Base-by-base conservation (phyloP, 1,140 invertebrate genomes). In the Monochamus saltuarius region DNA sequence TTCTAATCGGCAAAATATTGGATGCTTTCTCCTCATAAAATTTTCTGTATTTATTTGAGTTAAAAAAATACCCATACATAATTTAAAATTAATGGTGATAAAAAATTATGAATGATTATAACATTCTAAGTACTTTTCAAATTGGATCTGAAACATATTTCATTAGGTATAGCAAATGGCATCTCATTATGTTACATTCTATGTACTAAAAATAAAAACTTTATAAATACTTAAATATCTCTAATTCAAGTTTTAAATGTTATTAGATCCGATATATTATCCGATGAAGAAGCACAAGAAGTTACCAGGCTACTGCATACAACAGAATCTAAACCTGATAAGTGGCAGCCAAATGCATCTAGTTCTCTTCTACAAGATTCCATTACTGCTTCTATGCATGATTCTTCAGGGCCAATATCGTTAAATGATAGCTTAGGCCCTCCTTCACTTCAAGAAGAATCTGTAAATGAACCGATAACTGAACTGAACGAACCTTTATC, bases 281-380 rank as follows among this genome's bases (percentile, higher is more conserved):
- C 89, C 42, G 90, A 93, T 73, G 90, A 93, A 79, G 90, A 92
- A 79, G 89, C 90, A 52, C 88, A 90, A 75, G 89, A 92, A 83
- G 89, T 92, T 62, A 87, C 87, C 64, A 85, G 87, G 71, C 82
- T 92, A 71, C 70, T 92, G 61, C 87, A 88, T 58, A 85, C 87
- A 45, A 78, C 77, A 58, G 70, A 81, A 37, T 35, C 42, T 11
- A 78, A 78, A 62, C 69, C 74, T 22, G 69, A 77, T 51, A 79
- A 79, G 61, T 82, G 83, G 61, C 82, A 82, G 54, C 72, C 75
- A 50, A 77, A 78, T 53, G 77, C 78, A 40, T 76, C 79, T n/a
- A 83, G 77, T 68, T 78, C 78, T 1, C 38, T 69, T 10, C 56
- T 74, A n/a, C 67, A 70, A 49, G 70, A 75, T 55, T 74, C 74